Conservation (phyloP, 2,888 invertebrate species). For the Phymatocera aterrima region DNA sequence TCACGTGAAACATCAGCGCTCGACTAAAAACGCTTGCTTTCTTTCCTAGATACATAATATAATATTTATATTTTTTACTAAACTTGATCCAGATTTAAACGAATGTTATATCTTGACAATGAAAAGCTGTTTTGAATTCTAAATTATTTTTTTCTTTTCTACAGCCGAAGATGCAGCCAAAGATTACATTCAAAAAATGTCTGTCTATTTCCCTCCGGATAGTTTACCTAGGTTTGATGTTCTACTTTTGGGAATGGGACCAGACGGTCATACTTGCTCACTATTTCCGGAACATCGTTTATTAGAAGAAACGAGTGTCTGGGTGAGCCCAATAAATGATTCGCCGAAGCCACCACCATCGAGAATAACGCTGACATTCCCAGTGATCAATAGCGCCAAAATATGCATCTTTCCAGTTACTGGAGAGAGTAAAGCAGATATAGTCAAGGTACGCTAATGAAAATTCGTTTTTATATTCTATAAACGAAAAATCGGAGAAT, state of each 20-base stretch:
- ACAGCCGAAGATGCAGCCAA: slow-evolving; percentile 86
- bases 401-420: slow-evolving; percentile 90
- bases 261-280: slow-evolving; percentile 99
- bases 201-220: slow-evolving; percentile 78
- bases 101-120: not conserved
- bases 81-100: not conserved
- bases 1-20: no score
- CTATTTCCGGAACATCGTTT: slow-evolving; percentile 91
- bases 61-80: no score
- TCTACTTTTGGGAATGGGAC: slow-evolving; percentile 96
- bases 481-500: no score
- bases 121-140: not conserved
- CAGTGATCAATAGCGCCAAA: slow-evolving; percentile 91
- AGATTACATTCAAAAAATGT: slow-evolving; percentile 84
- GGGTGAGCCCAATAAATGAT: slow-evolving; percentile 91
- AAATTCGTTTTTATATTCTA: no score
- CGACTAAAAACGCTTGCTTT: no score
- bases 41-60: no score
- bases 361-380: slow-evolving; percentile 94
- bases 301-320: slow-evolving; percentile 79
- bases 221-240: slow-evolving; percentile 88
- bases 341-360: slow-evolving; percentile 97
- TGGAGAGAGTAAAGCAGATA: slow-evolving; percentile 92
- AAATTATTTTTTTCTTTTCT: slow-evolving; percentile 53
- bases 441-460: slow-evolving; percentile 83